Evolutionary conservation across 2,797 vertebrate genomes (phyloP).

Genomic region (Sciurus vulgaris): DNA sequence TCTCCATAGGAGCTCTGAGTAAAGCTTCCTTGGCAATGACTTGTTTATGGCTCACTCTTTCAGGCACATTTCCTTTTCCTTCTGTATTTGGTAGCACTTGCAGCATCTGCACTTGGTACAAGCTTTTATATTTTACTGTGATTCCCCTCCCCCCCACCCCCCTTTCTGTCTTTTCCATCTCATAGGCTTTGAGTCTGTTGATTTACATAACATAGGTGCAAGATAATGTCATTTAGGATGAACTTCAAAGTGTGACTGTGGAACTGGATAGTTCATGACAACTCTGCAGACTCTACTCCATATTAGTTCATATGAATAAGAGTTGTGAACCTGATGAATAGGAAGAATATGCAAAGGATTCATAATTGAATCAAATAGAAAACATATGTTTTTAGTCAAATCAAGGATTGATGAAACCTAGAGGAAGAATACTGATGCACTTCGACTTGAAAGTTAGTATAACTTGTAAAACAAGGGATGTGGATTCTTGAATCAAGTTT

Average conservation of each 20-base stretch:
- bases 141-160: accelerated
- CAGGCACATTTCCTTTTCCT: not conserved
- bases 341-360: slow-evolving; percentile 18
- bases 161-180: not conserved
- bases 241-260: not conserved
- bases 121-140: not conserved
- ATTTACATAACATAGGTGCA: not conserved
- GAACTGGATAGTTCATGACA: not conserved
- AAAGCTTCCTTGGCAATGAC: not conserved
- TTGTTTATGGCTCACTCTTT: not conserved
- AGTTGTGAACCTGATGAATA: not conserved
- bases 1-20: not conserved
- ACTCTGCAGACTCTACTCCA: not conserved
- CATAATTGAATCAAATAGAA: not conserved
- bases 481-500: not conserved
- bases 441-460: not conserved
- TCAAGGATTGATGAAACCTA: not conserved
- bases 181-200: not conserved
- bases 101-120: not conserved
- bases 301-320: not conserved
- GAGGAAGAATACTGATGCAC: not conserved
- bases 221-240: not conserved
- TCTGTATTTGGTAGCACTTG: not conserved
- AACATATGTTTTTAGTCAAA: not conserved
- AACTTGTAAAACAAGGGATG: not conserved